A percentile compares a stretch with the other conserved stretches of the same genome.
These are phyloP conservation scores for Ischnus inquisitorius DNA, from an alignment of 2,888 invertebrate species.

Conservation along the genomic window DNA sequence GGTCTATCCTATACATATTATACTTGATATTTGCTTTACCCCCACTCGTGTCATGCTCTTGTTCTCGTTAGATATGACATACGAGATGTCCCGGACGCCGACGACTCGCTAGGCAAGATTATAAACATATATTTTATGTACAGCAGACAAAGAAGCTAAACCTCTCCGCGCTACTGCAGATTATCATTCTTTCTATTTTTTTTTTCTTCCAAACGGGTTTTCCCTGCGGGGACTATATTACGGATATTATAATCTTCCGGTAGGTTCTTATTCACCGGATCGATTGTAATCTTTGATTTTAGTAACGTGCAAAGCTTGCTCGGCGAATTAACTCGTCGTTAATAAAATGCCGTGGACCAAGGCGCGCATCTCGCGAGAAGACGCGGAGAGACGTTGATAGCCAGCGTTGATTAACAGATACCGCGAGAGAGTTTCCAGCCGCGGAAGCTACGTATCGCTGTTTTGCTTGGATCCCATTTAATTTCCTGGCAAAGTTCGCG, in stretches of 20 bases:
- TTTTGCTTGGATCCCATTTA: slow-evolving; percentile 59
- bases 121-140: slow-evolving; percentile 37
- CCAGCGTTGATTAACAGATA: not conserved
- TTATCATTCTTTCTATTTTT: not conserved
- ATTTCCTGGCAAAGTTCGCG: slow-evolving; percentile 71
- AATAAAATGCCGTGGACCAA: slow-evolving; percentile 11
- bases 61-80: slow-evolving; percentile 55
- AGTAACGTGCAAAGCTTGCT: slow-evolving; percentile 13
- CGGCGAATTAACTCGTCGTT: slow-evolving; percentile 4
- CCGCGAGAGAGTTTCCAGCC: slow-evolving; percentile 21
- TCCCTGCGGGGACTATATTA: not conserved
- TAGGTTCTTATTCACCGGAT: not conserved
- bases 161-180: not conserved
- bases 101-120: slow-evolving; percentile 28
- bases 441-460: slow-evolving; percentile 22
- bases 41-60: slow-evolving; percentile 29
- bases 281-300: slow-evolving; percentile 23
- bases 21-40: slow-evolving; percentile 14
- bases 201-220: not conserved
- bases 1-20: slow-evolving; percentile 36
- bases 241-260: not conserved
- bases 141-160: not conserved
- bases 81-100: slow-evolving; percentile 38
- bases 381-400: not conserved
- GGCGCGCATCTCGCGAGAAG: not conserved